Base-by-base conservation (phyloP, 2,797 vertebrate genomes). In the Capromys pilorides region DNA sequence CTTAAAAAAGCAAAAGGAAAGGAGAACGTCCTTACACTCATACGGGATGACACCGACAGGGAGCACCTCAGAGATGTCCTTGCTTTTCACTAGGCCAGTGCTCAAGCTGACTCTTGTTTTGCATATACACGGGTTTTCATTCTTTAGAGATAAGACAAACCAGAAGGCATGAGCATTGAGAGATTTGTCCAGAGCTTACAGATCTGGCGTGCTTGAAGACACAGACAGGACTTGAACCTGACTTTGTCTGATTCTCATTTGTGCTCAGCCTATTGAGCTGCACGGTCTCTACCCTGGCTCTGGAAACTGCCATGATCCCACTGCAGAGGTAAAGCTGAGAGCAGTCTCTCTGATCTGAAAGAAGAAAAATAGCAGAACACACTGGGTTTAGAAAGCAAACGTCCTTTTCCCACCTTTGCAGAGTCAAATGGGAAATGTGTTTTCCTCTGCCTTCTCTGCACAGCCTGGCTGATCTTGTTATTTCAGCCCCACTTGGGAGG, bases 401-500 rank as follows among this genome's bases (percentile, higher is more conserved):
- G 97, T 96, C 94, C 96, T 97, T 97, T 97, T 97, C 97, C 96
- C 97, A 98, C 97, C 97, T 98, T 98, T 97, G 95, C 93, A 10
- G 85, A 96, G 91, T 97, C 97, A 86, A 95, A 97, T 97, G 96
- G 97, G 97, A 98, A 98, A 98, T 97, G 96, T 96, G 97, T 98
- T 98, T 98, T 98, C 92, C 78, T 95, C 95, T 94, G 97, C 94
- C 97, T 97, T 97, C 96, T 94, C 73, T 83, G 62, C n/a, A 22
- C 59, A 51, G 97, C 97, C 97, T 98, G 97, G 97, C 73, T 90
- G 90, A 90, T 95, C 94, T 83, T 95, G 96, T 97, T 97, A 97
- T 98, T 98, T 98, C 97, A 98, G 97, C 93, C 98, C 96, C 97
- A 96, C 93, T 96, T 98, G 98, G 98, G 97, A 98, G 98, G 98